Conservation (phyloP, 2,888 invertebrate genomes). For the Ditylenchus weischeri region DNA sequence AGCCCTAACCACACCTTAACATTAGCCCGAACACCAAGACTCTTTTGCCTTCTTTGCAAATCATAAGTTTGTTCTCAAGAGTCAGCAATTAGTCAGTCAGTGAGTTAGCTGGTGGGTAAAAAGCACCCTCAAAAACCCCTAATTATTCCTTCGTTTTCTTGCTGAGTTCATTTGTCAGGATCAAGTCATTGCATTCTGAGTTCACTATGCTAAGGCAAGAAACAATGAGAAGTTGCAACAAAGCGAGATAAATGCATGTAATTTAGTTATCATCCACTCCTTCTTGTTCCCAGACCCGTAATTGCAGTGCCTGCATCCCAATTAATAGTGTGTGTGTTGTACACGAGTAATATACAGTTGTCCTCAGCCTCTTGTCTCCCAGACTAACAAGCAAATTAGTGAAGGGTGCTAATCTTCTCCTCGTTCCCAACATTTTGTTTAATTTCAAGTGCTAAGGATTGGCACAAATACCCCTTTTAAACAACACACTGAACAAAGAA, state of each 20-base stretch:
- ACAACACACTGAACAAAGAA: neutral
- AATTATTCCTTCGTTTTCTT: neutral
- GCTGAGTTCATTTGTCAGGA: neutral
- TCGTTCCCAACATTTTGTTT: neutral
- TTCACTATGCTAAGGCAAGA: no score
- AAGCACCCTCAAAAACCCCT: neutral
- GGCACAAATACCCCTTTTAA: neutral
- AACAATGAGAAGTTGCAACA: no score
- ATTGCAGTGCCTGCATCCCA: neutral
- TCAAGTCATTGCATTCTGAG: neutral
- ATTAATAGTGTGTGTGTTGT: slow-evolving; percentile 3
- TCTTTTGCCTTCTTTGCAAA: no score
- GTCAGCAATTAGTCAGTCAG: neutral
- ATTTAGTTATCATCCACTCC: slow-evolving; percentile 6
- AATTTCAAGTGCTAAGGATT: neutral
- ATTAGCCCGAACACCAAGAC: no score
- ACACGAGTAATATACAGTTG: slow-evolving; percentile 1
- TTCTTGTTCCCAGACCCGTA: neutral
- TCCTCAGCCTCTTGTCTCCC: neutral
- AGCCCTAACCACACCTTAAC: no score
- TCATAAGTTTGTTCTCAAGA: neutral
- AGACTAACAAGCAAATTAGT: neutral
- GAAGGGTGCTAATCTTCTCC: slow-evolving; percentile 6
- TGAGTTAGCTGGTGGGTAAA: no score
- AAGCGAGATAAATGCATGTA: slow-evolving; percentile 9